Conservation (phyloP, 2,113 vertebrate genomes). For the Seriola rivoliana region DNA sequence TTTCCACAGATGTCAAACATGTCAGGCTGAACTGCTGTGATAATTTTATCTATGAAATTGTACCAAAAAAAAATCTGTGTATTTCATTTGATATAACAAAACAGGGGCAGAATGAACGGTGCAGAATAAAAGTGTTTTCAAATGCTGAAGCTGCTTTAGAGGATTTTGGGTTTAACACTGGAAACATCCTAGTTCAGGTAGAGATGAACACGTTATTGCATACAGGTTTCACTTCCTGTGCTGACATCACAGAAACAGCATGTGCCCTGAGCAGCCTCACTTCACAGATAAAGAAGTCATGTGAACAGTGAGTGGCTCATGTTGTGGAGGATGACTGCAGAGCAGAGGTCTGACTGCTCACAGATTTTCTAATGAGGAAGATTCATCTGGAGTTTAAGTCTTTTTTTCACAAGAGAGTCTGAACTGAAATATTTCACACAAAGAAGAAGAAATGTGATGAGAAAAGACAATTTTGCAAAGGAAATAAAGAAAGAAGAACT, state of each 20-base stretch:
- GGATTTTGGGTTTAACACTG: neutral
- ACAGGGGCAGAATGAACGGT: neutral
- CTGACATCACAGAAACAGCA: conserved; percentile 17
- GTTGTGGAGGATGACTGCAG: neutral
- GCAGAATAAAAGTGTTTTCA: neutral
- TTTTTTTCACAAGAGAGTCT: neutral
- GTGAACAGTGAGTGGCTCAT: neutral
- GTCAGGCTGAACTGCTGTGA: too few relatives aligned
- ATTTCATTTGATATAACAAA: neutral
- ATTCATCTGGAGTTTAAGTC: too few relatives aligned
- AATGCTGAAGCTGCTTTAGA: neutral
- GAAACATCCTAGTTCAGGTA: neutral
- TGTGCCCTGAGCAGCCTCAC: neutral
- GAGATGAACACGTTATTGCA: neutral
- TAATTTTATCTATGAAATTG: neutral
- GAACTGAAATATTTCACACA: too few relatives aligned
- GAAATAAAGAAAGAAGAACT: neutral
- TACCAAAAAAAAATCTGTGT: neutral
- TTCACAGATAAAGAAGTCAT: neutral
- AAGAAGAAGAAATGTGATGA: too few relatives aligned
- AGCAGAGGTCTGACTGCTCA: neutral
- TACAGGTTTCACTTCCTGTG: conserved; percentile 27
- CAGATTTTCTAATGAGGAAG: too few relatives aligned
- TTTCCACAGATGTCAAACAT: neutral
- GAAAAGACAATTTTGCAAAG: too few relatives aligned